A percentile compares a stretch with the other conserved stretches of the same genome.
Conservation (phyloP, 2,797 vertebrate species). For the Leptodactylus fallax region DNA sequence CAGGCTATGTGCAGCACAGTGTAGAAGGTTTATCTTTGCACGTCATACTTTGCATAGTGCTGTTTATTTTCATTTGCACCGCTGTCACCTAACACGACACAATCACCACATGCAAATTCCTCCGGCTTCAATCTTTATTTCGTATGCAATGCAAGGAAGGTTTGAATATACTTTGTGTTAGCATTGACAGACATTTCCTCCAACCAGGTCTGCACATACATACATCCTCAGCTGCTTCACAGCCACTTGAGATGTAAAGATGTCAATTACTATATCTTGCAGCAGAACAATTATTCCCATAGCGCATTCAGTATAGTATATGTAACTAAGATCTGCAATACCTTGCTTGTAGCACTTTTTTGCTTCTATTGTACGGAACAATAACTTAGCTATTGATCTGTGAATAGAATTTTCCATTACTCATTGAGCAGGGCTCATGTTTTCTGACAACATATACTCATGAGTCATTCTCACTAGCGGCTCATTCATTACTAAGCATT, state of each 20-base stretch:
- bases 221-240: conserved; percentile 10
- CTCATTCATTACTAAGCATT: conserved; percentile 6
- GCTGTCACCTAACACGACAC: neutral
- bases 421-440: neutral
- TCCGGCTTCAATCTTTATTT: neutral
- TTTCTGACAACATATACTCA: neutral
- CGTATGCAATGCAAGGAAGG: neutral
- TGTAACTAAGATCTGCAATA: neutral
- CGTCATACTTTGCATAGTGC: conserved; percentile 11
- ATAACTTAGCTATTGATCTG: conserved; percentile 15
- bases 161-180: neutral
- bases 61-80: conserved; percentile 12
- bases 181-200: neutral
- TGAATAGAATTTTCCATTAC: conserved; percentile 26
- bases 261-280: neutral
- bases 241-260: conserved; percentile 23
- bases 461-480: conserved; percentile 20
- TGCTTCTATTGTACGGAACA: neutral
- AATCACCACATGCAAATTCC: conserved; percentile 17
- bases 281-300: neutral
- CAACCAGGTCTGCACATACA: neutral
- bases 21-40: neutral
- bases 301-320: neutral
- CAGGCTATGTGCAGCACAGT: neutral
- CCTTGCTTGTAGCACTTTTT: neutral